Evolutionary conservation across 2,797 vertebrate genomes (phyloP), one percentile per base, ranked within the genome.

Genomic region (Cyclura pinguis): DNA sequence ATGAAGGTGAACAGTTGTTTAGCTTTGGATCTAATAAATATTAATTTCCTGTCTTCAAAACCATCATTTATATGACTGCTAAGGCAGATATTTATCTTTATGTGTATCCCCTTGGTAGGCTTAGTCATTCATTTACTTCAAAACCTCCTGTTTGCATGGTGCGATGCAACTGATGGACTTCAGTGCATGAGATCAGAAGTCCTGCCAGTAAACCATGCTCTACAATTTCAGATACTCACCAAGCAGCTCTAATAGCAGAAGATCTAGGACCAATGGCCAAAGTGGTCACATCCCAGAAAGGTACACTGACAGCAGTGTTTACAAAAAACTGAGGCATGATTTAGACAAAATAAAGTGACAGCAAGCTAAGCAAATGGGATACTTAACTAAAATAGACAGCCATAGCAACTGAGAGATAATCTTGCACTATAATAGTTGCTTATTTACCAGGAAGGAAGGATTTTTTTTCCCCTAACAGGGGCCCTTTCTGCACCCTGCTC

Each of bases 1-100:
- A 91, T 91, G 90, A 93, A 94, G 92, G 94, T 74, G 76, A 89
- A 62, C 89, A 86, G 83, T 93, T 91, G 95, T 94, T 96, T 95
- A 89, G 93, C 94, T 94, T 90, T 88, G 72, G 88, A 88, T 93
- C 83, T 94, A 94, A 94, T 91, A 91, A 94, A 95, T 94, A 96
- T 95, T 97, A 96, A 97, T 97, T 97, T 97, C 96, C 96, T 97
- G 97, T 94, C 95, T 95, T 84, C 95, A 83, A 90, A 95, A 94
- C 90, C 1, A 0, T 92, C 90, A 92, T 92, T 97, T 94, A 92
- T 96, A 95, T 95, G 92, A 93, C 92, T 94, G 93, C 76, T 95
- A 88, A 95, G 90, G 89, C 91, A 94, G 95, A 96, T 96, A 94
- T 93, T 96, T 93, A 96, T 97, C 95, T 95, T 87, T 85, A 94